Percentiles rank a stretch among this genome's conserved stretches.
Conservation (phyloP, 2,797 vertebrate species). For the Acanthurus tractus region DNA sequence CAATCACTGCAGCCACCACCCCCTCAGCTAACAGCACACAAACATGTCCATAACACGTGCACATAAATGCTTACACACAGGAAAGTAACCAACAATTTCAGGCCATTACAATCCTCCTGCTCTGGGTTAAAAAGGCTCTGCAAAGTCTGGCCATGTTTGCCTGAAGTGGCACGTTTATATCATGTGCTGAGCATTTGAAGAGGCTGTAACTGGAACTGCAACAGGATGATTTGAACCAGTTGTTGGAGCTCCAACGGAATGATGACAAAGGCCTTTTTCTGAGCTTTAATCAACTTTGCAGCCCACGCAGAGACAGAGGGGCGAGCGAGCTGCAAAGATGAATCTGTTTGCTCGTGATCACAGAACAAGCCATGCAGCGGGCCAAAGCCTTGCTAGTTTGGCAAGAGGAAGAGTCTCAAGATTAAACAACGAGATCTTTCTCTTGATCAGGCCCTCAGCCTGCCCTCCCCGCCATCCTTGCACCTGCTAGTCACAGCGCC, state of each 20-base stretch:
- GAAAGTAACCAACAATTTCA: slow-evolving; percentile 14
- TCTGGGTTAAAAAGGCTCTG: slow-evolving; percentile 41
- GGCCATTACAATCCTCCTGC: slow-evolving; percentile 15
- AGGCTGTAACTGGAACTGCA: slow-evolving; percentile 40
- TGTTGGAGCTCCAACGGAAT: slow-evolving; percentile 44
- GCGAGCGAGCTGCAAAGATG: slow-evolving; percentile 73
- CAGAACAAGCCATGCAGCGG: slow-evolving; percentile 78
- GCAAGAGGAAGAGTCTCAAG: slow-evolving; percentile 76
- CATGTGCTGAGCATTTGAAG: slow-evolving; percentile 30
- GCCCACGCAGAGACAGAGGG: slow-evolving; percentile 66
- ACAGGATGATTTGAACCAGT: slow-evolving; percentile 50
- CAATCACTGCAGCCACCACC: background rate
- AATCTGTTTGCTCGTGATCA: slow-evolving; percentile 81
- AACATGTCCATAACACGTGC: background rate
- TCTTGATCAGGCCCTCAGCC: slow-evolving; percentile 74
- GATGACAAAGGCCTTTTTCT: slow-evolving; percentile 67
- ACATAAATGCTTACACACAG: background rate
- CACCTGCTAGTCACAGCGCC: slow-evolving; percentile 83
- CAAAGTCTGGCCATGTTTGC: slow-evolving; percentile 23
- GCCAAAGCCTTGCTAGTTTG: slow-evolving; percentile 72
- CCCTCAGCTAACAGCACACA: slow-evolving; percentile 27
- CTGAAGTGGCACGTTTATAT: slow-evolving; percentile 52
- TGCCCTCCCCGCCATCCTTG: slow-evolving; percentile 68
- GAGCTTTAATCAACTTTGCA: slow-evolving; percentile 75
- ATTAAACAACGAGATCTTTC: slow-evolving; percentile 87